These are phyloP conservation scores for Cantharis rufa DNA, from an alignment of 2,888 invertebrate genomes.

Conservation along the genomic window DNA sequence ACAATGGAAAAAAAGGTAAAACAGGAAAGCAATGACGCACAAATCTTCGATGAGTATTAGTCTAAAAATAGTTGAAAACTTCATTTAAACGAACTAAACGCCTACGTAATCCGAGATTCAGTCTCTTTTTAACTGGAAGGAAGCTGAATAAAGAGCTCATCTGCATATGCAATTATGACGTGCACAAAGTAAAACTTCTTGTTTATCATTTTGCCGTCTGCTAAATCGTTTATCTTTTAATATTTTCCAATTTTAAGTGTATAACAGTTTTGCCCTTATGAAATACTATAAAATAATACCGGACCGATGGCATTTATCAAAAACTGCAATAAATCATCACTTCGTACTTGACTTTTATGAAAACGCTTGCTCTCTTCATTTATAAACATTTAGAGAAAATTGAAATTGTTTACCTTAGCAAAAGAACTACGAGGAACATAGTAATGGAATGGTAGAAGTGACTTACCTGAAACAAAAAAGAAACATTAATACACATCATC, in stretches of 20 bases:
- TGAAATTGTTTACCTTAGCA: neutral
- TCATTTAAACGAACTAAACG: neutral
- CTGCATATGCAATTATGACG: neutral
- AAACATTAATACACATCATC: neutral
- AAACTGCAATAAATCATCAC: neutral
- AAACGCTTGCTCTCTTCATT: neutral
- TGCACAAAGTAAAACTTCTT: neutral
- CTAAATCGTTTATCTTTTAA: neutral
- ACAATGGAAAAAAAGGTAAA: neutral
- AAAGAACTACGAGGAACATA: neutral
- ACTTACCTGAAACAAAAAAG: neutral
- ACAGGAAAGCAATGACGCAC: neutral
- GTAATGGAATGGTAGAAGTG: neutral
- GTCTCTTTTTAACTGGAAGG: neutral
- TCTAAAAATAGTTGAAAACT: neutral
- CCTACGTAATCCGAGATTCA: neutral
- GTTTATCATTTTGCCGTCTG: neutral
- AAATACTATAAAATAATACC: neutral
- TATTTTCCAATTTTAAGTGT: neutral
- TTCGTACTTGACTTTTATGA: neutral
- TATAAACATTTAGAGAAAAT: neutral
- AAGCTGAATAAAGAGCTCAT: neutral
- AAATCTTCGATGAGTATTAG: neutral
- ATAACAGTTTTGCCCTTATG: neutral
- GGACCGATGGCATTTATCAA: neutral